Evolutionary conservation across 2,113 vertebrate genomes (phyloP), one percentile per base, ranked within the genome.

Genomic region (Gobius niger): DNA sequence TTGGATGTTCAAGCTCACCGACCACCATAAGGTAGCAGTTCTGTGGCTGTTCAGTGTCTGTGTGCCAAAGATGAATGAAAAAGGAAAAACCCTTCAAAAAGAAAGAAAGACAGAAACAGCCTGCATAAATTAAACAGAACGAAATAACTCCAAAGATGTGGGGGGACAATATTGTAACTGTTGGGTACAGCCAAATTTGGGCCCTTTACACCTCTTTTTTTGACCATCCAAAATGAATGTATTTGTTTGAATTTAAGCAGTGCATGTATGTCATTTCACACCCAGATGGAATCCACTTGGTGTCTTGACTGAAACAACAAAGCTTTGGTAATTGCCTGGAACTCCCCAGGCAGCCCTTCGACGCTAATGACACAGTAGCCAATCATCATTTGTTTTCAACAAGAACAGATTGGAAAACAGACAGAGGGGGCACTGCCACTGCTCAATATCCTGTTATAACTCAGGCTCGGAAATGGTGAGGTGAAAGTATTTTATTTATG

Each of bases 311-410:
- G n/a, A 56, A 62, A 61, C 49, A 50, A 62, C 8, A 42, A 59
- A 59, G 54, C 19, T 65, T 75, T 52, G 72, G 40, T 72, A 59
- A 46, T 63, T 63, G 63, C 42, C 15, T 44, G 7, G 59, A 59
- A 72, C 71, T 60, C 65, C 77, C 50, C 56, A 12, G 71, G 18
- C 56, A 9, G 19, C 5, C n/a, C 41, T 67, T 59, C 63, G 63
- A 63, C 51, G 63, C 64, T 52, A 50, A 66, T 72, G 53, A 41
- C 9, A 70, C 53, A 79, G 51, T 68, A 67, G 68, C 66, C 61
- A 44, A 56, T 67, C 63, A 71, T 52, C 53, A 62, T 68, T 65
- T 66, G 47, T 59, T 68, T 60, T 68, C 44, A 59, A 47, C 52
- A 47, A 40, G 5, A 34, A 9, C 15, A 64, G 65, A 63, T 57